Percentiles rank a stretch among this genome's conserved stretches.
Conservation (phyloP, 37 sponge, comb jelly and placozoan species). For the Hormiphora californensis region DNA sequence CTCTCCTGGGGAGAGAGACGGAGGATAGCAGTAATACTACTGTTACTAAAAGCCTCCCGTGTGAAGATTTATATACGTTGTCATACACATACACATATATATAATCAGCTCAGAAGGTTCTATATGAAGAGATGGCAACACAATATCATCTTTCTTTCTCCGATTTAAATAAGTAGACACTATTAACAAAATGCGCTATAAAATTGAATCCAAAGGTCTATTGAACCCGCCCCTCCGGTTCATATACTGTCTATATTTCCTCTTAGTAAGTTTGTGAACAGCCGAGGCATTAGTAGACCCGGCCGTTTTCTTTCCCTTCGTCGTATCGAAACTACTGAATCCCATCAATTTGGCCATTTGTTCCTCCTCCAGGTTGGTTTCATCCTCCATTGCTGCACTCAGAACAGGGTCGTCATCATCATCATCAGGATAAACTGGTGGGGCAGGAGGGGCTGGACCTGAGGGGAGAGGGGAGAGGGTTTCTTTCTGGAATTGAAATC, state of each 20-base stretch:
- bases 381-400: conserved; percentile 40
- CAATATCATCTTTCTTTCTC: too few relatives aligned
- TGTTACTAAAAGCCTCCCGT: too few relatives aligned
- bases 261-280: neutral
- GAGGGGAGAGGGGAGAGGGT: too few relatives aligned
- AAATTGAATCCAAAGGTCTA: conserved; percentile 78
- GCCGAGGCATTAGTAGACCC: conserved; percentile 61
- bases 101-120: too few relatives aligned
- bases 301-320: conserved; percentile 76
- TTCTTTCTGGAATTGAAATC: too few relatives aligned
- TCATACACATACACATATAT: too few relatives aligned
- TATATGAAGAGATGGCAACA: too few relatives aligned
- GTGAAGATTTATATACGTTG: too few relatives aligned
- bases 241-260: conserved; percentile 83
- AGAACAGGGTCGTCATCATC: conserved; percentile 43
- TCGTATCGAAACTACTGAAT: conserved; percentile 70
- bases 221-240: conserved; percentile 95
- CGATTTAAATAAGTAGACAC: too few relatives aligned
- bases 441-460: too few relatives aligned
- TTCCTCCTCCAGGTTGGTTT: conserved; percentile 59
- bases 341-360: conserved; percentile 80
- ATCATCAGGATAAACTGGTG: neutral
- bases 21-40: too few relatives aligned
- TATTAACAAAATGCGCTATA: conserved; percentile 53
- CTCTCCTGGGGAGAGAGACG: too few relatives aligned